Evolutionary conservation across 1,140 invertebrate genomes (phyloP).

Genomic region (Lordiphosa collinella): DNA sequence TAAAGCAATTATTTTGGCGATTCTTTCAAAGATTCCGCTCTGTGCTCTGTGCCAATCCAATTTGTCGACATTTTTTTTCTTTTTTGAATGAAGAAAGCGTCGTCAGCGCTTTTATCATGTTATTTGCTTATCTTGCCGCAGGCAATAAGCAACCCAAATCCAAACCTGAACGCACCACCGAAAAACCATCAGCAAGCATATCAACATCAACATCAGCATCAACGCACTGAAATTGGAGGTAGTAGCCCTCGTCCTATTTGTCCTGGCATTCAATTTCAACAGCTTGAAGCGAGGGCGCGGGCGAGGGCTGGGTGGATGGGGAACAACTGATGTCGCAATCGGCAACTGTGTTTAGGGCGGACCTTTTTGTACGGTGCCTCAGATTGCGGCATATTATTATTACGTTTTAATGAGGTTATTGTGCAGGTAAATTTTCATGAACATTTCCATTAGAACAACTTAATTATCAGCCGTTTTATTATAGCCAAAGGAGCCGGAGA

Average conservation of each 20-base stretch:
- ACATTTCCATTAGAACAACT: slow-evolving; percentile 17
- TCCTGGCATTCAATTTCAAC: slow-evolving; percentile 16
- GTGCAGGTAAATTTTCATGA: slow-evolving; percentile 15
- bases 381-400: slow-evolving; percentile 23
- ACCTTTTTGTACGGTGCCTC: slow-evolving; percentile 11
- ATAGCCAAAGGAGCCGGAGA: background rate
- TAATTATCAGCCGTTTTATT: slow-evolving; percentile 15
- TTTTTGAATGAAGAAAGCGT: background rate
- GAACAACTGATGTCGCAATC: background rate
- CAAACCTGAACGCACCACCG: background rate
- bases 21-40: slow-evolving; percentile 6
- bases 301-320: background rate
- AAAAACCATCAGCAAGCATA: background rate
- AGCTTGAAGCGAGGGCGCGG: background rate
- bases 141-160: slow-evolving; percentile 2
- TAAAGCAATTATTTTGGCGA: slow-evolving; percentile 9
- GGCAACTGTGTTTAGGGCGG: background rate
- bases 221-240: slow-evolving; percentile 2
- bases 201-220: background rate
- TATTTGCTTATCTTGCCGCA: slow-evolving; percentile 14
- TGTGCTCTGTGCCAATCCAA: slow-evolving; percentile 9
- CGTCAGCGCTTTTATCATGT: slow-evolving; percentile 19
- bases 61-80: slow-evolving; percentile 9
- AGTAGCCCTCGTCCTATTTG: slow-evolving; percentile 9
- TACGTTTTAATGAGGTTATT: slow-evolving; percentile 22